phyloP scores from a whole-genome alignment of 2,888 invertebrate genomes.

The Calameuta filiformis region DNA sequence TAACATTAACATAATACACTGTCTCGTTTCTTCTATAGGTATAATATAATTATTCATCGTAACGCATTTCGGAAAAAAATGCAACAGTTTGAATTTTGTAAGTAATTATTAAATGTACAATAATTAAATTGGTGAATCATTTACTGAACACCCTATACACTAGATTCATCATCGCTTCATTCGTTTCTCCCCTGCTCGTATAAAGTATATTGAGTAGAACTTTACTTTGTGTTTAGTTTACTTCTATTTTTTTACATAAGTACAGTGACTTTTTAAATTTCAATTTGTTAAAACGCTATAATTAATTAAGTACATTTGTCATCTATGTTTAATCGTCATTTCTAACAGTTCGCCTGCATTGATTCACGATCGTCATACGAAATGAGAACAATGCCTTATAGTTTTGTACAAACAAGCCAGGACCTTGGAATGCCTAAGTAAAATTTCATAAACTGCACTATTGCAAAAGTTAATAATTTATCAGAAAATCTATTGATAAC shows the following conservation, averaged over 20 bases:
- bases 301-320: not conserved
- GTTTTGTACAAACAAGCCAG: constrained; percentile 35
- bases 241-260: constrained; percentile 30
- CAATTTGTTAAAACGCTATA: not conserved
- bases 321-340: not conserved
- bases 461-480: constrained; percentile 19
- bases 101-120: not conserved
- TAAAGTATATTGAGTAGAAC: constrained; percentile 31
- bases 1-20: constrained; percentile 28
- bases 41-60: not conserved
- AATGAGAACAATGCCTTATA: not conserved
- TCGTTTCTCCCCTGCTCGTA: constrained; percentile 21
- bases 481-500: constrained; percentile 32
- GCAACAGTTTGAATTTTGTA: not conserved
- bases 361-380: not conserved
- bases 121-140: not conserved
- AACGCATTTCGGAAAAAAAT: not conserved
- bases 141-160: constrained; percentile 4
- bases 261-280: constrained; percentile 12
- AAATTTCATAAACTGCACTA: constrained; percentile 23
- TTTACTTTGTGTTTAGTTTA: constrained; percentile 19
- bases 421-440: constrained; percentile 27
- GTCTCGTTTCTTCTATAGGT: constrained; percentile 5
- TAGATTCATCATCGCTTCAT: constrained; percentile 17
- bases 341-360: not conserved